Conservation (phyloP, 2,113 vertebrate species). For the Merops nubicus region DNA sequence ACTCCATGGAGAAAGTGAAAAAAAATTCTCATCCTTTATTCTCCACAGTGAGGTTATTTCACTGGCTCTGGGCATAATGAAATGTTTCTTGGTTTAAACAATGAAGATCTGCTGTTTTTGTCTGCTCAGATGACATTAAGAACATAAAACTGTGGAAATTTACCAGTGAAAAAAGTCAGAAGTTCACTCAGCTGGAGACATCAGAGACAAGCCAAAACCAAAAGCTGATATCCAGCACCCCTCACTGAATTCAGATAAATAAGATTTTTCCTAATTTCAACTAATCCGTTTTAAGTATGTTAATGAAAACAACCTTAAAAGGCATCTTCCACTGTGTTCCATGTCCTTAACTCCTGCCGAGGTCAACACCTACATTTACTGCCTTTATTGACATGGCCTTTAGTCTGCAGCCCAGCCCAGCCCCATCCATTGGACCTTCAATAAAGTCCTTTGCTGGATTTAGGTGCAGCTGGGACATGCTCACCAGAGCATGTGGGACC, state of each 20-base stretch:
- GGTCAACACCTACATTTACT: not conserved
- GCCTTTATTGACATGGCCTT: not conserved
- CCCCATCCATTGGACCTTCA: accelerated
- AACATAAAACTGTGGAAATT: not conserved
- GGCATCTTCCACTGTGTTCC: not conserved
- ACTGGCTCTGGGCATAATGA: not conserved
- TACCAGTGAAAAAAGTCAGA: not conserved
- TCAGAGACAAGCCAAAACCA: not conserved
- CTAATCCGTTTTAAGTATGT: not conserved
- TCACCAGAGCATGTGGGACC: not conserved
- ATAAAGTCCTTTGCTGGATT: not conserved
- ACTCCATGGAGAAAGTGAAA: not conserved
- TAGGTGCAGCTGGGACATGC: not conserved
- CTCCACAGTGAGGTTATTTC: not conserved
- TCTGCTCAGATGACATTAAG: not conserved
- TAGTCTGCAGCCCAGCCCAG: not conserved
- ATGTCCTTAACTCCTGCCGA: not conserved
- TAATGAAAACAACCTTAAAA: not conserved
- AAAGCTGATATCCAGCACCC: not conserved
- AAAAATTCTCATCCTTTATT: not conserved
- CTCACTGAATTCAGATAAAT: not conserved
- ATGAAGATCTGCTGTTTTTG: not conserved
- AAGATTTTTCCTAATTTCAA: not conserved
- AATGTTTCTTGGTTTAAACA: not conserved
- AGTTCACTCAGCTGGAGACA: not conserved